A percentile compares a stretch with the other conserved stretches of the same genome.
Conservation (phyloP, 2,113 vertebrate genomes). For the Neodontobutis hainanensis region DNA sequence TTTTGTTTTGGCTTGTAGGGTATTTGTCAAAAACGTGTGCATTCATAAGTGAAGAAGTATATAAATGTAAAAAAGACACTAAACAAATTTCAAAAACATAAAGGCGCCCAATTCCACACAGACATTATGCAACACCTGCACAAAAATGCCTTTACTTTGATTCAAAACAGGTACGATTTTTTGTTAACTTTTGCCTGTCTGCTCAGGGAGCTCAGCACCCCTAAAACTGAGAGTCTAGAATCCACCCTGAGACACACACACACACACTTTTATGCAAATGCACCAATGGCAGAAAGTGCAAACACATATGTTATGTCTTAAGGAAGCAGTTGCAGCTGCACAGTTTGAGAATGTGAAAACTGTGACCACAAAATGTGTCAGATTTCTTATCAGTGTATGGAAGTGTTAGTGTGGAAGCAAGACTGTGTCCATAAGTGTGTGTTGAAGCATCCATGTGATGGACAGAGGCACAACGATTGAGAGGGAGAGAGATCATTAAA, state of each 20-base stretch:
- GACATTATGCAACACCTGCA: too few relatives aligned
- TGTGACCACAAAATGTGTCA: constrained; percentile 9
- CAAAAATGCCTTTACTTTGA: too few relatives aligned
- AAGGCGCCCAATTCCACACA: too few relatives aligned
- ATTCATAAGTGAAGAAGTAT: too few relatives aligned
- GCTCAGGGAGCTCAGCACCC: too few relatives aligned
- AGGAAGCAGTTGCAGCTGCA: constrained; percentile 12
- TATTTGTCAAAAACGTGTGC: too few relatives aligned
- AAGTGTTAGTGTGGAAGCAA: not conserved
- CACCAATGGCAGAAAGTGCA: not conserved
- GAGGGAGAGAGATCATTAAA: constrained; percentile 42
- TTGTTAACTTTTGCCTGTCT: too few relatives aligned
- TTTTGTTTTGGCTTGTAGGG: too few relatives aligned
- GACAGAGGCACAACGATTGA: not conserved
- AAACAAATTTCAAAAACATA: too few relatives aligned
- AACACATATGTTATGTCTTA: constrained; percentile 15
- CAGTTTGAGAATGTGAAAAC: not conserved
- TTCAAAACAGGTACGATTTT: too few relatives aligned
- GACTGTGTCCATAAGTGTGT: not conserved
- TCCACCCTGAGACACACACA: not conserved
- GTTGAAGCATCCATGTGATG: constrained; percentile 18
- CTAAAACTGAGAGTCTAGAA: too few relatives aligned
- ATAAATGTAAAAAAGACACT: too few relatives aligned
- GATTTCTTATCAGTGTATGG: not conserved
- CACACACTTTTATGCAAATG: not conserved